Conservation (phyloP, 37 sponge, comb jelly and placozoan genomes). For the Amphimedon queenslandica region DNA sequence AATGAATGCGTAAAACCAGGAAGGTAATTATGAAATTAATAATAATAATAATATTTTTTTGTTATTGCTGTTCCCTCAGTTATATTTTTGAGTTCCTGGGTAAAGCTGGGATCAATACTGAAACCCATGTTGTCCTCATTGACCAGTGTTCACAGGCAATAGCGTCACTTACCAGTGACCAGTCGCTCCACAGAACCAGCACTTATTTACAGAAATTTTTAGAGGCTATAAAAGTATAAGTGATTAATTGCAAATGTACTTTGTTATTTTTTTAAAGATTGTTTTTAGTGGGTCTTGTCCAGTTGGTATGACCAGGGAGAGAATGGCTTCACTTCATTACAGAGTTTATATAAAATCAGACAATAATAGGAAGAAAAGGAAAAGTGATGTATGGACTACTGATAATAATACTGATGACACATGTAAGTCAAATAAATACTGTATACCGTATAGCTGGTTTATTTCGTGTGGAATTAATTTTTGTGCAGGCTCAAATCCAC, state of each 20-base stretch:
- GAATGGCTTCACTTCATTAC: constrained; percentile 23
- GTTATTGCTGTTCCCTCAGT: constrained; percentile 18
- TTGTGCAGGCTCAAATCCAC: too few species aligned
- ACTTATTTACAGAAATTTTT: constrained; percentile 63
- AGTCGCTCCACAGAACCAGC: constrained; percentile 40
- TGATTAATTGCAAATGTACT: too few species aligned
- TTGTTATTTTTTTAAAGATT: too few species aligned
- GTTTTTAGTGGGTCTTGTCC: too few species aligned
- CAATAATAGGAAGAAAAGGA: constrained; percentile 12
- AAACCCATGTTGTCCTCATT: constrained; percentile 21
- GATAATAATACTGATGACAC: too few species aligned
- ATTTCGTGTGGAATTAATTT: too few species aligned
- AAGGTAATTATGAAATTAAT: constrained; percentile 15
- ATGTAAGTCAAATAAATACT: too few species aligned
- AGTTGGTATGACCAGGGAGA: background rate
- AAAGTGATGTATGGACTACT: constrained; percentile 39
- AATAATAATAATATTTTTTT: background rate
- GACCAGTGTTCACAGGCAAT: constrained; percentile 67
- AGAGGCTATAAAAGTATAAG: constrained; percentile 53
- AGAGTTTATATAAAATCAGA: constrained; percentile 59
- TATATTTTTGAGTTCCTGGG: constrained; percentile 60
- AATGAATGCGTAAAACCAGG: constrained; percentile 32
- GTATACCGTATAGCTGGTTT: too few species aligned
- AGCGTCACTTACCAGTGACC: constrained; percentile 29
- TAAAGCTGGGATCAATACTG: constrained; percentile 30